These are phyloP conservation scores for Parascotia fuliginaria DNA, from an alignment of 2,888 invertebrate species.

Conservation along the genomic window DNA sequence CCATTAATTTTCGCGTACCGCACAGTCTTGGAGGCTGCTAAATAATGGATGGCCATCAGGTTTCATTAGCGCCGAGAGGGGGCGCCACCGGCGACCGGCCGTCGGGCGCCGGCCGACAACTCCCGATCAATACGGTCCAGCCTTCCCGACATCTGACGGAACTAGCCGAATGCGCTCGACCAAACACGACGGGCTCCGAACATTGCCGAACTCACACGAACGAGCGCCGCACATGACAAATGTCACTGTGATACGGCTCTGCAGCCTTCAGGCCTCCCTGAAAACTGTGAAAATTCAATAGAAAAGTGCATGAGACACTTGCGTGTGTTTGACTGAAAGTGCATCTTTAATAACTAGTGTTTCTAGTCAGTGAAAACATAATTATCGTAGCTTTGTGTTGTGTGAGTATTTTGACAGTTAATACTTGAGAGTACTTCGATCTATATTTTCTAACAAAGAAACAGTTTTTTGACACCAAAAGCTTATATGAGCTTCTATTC, in stretches of 20 bases:
- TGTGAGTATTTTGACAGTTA: constrained; percentile 68
- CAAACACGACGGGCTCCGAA: constrained; percentile 48
- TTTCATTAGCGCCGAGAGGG: constrained; percentile 76
- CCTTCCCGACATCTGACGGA: constrained; percentile 36
- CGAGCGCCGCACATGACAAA: constrained; percentile 73
- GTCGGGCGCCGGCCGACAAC: constrained; percentile 68
- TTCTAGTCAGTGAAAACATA: constrained; percentile 50
- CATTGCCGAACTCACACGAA: constrained; percentile 53
- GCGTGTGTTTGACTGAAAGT: constrained; percentile 53
- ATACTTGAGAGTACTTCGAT: constrained; percentile 42
- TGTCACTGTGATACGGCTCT: constrained; percentile 77
- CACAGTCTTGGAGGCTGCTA: constrained; percentile 75
- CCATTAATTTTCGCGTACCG: constrained; percentile 79
- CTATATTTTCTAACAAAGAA: constrained; percentile 36
- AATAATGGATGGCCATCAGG: constrained; percentile 82
- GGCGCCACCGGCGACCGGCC: constrained; percentile 80
- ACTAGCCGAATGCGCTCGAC: constrained; percentile 51
- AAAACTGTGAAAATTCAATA: constrained; percentile 66
- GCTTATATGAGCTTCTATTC: neutral
- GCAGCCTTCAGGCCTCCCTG: constrained; percentile 77
- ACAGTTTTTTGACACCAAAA: constrained; percentile 16
- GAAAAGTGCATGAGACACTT: constrained; percentile 54
- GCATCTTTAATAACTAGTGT: constrained; percentile 51
- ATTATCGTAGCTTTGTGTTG: constrained; percentile 48
- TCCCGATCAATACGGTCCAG: constrained; percentile 70